These are phyloP conservation scores for Tauraco hartlaubi DNA, from an alignment of 2,797 vertebrate species.

Conservation along the genomic window DNA sequence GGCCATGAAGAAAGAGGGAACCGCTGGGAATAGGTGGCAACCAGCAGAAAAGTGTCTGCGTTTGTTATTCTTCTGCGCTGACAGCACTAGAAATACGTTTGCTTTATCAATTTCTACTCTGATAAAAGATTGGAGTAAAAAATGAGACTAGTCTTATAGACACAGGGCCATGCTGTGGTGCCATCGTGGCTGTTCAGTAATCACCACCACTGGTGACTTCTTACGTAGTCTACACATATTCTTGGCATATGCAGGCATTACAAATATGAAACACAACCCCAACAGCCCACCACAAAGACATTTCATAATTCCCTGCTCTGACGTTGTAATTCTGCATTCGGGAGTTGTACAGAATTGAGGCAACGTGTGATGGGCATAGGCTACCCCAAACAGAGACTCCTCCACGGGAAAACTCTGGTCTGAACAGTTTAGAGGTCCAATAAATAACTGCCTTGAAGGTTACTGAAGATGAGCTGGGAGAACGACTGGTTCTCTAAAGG, in stretches of 20 bases:
- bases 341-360: background rate
- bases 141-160: background rate
- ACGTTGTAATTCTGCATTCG: background rate
- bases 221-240: background rate
- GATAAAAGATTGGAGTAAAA: background rate
- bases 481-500: background rate
- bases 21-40: background rate
- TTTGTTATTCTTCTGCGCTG: background rate
- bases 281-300: background rate
- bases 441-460: background rate
- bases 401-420: background rate
- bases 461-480: rapidly evolving
- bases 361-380: rapidly evolving
- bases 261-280: background rate
- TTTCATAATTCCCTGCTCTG: background rate
- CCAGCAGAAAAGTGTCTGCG: background rate
- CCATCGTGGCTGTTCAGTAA: rapidly evolving
- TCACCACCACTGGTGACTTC: background rate
- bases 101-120: background rate
- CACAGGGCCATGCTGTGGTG: too few relatives aligned
- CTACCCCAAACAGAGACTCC: background rate
- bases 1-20: background rate
- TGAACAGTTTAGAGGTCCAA: background rate
- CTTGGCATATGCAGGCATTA: background rate
- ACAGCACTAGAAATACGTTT: background rate